Percentiles rank a stretch among this genome's conserved stretches.
phyloP scores from a whole-genome alignment of 1,140 invertebrate species.

The Samia ricini region DNA sequence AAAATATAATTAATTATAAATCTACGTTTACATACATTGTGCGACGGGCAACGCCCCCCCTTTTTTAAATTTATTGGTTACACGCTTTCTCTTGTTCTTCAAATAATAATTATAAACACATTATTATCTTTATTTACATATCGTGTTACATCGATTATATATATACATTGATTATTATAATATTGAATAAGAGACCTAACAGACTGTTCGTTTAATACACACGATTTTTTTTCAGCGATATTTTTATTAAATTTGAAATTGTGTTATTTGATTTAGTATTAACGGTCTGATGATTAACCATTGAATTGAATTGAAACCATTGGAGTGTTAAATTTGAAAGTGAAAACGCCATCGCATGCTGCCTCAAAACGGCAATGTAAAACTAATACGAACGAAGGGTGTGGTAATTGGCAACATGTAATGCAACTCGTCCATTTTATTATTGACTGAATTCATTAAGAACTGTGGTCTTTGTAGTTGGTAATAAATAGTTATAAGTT shows the following conservation, averaged over 20 bases:
- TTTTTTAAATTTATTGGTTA: neutral
- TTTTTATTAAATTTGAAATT: neutral
- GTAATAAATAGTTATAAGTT: neutral
- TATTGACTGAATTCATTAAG: too few relatives aligned
- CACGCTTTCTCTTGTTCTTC: slow-evolving; percentile 2
- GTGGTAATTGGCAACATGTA: too few relatives aligned
- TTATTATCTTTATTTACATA: slow-evolving; percentile 66
- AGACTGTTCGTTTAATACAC: neutral
- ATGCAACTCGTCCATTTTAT: too few relatives aligned
- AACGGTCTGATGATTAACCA: too few relatives aligned
- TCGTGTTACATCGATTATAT: slow-evolving; percentile 47
- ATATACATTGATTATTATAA: slow-evolving; percentile 40
- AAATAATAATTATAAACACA: slow-evolving; percentile 20
- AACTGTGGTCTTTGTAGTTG: too few relatives aligned
- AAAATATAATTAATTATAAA: slow-evolving; percentile 75
- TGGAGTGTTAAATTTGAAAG: too few relatives aligned
- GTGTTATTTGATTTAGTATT: too few relatives aligned
- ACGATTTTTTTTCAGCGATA: too few relatives aligned
- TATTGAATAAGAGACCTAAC: neutral
- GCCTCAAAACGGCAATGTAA: too few relatives aligned
- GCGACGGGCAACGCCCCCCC: slow-evolving; percentile 12
- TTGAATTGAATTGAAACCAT: too few relatives aligned
- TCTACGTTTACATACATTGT: slow-evolving; percentile 54
- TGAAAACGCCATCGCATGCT: too few relatives aligned
- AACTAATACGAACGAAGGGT: too few relatives aligned